Evolutionary conservation across 2,113 vertebrate genomes (phyloP), one percentile per base, ranked within the genome.

Genomic region (Brachyhypopomus occidentalis): DNA sequence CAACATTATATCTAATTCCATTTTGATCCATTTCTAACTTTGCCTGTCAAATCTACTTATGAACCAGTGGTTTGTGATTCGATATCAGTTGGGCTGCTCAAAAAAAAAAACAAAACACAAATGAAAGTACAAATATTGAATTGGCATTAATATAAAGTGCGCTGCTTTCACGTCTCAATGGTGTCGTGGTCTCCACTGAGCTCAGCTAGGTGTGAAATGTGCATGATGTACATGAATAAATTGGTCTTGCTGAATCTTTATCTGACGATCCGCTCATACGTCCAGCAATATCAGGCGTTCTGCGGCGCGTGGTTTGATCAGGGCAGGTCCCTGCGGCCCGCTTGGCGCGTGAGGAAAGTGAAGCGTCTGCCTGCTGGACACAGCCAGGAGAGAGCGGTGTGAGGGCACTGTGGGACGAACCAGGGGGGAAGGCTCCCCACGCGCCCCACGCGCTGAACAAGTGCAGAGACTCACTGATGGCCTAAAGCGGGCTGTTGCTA

Each of bases 241-340:
- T 22, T 19, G 9, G 55, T 60, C 67, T 60, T 70, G 86, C 90
- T 92, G 88, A 86, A 89, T 90, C 90, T 89, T 90, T 52, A 88
- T 89, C 86, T 75, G 55, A 86, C 84, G 70, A 79, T 70, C 78
- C 73, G 71, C 82, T 89, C 88, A 89, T 75, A 81, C 45, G 60
- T 62, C 9, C 63, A 66, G 67, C 77, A 23, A 52, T 62, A 71
- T 48, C n/a, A 69, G 55, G 69, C 38, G 63, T 72, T 41, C 56
- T n/a, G 23, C 34, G 45, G 55, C 27, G 76, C 22, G 25, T 11
- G 72, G 70, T 83, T 77, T 62, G 77, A 72, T 77, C 69, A 71
- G 59, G 58, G 62, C 71, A 59, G n/a, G 30, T 30, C 30, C 30
- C 30, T 30, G 30, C 30, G 30, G n/a, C n/a, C n/a, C n/a, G n/a